phyloP scores from a whole-genome alignment of 1,140 invertebrate genomes.

The Heliothis subflexa region DNA sequence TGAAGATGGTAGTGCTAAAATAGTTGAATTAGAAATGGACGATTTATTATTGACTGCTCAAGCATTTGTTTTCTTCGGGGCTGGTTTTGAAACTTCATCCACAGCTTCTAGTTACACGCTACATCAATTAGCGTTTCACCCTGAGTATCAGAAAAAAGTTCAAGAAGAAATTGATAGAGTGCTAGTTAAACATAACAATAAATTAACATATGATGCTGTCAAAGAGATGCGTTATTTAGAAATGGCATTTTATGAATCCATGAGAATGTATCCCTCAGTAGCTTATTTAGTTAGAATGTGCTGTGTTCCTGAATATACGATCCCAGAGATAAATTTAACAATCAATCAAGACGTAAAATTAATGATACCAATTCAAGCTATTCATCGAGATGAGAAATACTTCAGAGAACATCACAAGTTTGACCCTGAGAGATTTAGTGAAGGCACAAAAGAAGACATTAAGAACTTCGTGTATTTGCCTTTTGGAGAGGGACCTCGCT shows the following conservation, averaged over 20 bases:
- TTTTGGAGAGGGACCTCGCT: constrained; percentile 71
- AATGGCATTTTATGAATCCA: constrained; percentile 63
- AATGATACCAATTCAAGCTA: constrained; percentile 70
- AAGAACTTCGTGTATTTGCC: constrained; percentile 67
- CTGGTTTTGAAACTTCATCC: constrained; percentile 71
- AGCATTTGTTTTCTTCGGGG: constrained; percentile 68
- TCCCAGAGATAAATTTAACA: constrained; percentile 63
- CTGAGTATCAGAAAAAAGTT: constrained; percentile 81
- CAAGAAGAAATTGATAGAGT: constrained; percentile 59
- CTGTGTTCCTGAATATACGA: constrained; percentile 62
- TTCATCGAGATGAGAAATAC: constrained; percentile 59
- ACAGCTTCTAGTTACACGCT: constrained; percentile 74
- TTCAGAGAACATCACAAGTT: constrained; percentile 63
- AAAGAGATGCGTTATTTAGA: constrained; percentile 75
- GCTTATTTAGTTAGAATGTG: constrained; percentile 58
- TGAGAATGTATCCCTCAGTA: constrained; percentile 72
- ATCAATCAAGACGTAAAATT: constrained; percentile 83
- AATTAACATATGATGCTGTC: constrained; percentile 75
- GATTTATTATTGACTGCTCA: constrained; percentile 55
- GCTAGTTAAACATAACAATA: constrained; percentile 68
- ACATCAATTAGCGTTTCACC: constrained; percentile 86
- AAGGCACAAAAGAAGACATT: constrained; percentile 57
- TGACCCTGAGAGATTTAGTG: constrained; percentile 67
- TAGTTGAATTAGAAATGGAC: constrained; percentile 53
- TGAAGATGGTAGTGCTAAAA: constrained; percentile 50